Conservation (phyloP, 2,888 invertebrate genomes). For the Baccha elongata region DNA sequence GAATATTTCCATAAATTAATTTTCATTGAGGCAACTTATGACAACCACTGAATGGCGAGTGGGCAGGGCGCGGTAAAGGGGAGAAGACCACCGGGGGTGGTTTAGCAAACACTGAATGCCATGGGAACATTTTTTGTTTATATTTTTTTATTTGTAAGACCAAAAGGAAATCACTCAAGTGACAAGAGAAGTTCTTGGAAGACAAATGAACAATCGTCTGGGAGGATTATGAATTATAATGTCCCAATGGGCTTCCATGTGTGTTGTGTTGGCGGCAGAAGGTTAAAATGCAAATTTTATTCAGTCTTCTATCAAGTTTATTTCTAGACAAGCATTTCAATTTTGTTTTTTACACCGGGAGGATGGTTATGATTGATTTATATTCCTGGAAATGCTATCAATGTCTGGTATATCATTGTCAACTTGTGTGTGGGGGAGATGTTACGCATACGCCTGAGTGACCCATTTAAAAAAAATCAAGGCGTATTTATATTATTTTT, state of each 20-base stretch:
- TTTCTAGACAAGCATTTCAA: neutral
- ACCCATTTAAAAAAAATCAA: neutral
- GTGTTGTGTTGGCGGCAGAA: slow-evolving; percentile 25
- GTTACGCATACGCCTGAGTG: slow-evolving; percentile 44
- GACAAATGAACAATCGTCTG: slow-evolving; percentile 60
- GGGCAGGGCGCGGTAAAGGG: too few relatives aligned
- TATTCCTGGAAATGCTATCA: slow-evolving; percentile 18
- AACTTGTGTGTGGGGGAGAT: slow-evolving; percentile 16
- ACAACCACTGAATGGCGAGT: too few relatives aligned
- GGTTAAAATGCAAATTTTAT: slow-evolving; percentile 40
- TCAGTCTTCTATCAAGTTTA: neutral
- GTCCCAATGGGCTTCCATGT: slow-evolving; percentile 14
- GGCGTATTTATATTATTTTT: neutral
- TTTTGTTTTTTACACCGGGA: neutral
- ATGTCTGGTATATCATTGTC: slow-evolving; percentile 31
- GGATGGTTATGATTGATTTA: slow-evolving; percentile 54
- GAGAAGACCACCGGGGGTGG: slow-evolving; percentile 3
- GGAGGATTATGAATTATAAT: slow-evolving; percentile 51
- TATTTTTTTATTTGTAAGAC: slow-evolving; percentile 2
- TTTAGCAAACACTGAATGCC: slow-evolving; percentile 42
- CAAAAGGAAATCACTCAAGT: slow-evolving; percentile 58
- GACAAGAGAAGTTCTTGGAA: slow-evolving; percentile 55
- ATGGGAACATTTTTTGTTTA: slow-evolving; percentile 49
- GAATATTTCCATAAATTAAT: slow-evolving; percentile 73
- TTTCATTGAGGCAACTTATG: slow-evolving; percentile 65